Evolutionary conservation across 2,797 vertebrate species (phyloP), one percentile per base, ranked within the genome.

Genomic region (Artibeus jamaicensis): DNA sequence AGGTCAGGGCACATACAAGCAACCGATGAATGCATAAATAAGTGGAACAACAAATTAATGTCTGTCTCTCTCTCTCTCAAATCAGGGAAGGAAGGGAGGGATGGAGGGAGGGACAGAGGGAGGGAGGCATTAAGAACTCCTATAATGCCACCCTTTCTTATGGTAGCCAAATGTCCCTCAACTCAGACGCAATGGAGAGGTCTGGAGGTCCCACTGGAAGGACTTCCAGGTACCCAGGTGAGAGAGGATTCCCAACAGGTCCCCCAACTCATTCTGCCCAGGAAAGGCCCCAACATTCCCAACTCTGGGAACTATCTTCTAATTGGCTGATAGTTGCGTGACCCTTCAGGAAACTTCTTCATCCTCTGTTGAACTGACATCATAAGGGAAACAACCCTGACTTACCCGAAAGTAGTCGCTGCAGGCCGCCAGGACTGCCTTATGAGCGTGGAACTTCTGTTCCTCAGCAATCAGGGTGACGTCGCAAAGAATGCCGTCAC

Each of bases 321-420:
- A 37, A 65, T 1, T 73, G 50, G 46, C 70, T 73, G 9, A 10
- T 1, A 1, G 32, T 3, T 39, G 18, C 6, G 1, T 9, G 53
- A 46, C 24, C 24, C 8, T 32, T 71, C 29, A 57, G 59, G 81
- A 79, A 93, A 70, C 5, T 71, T 10, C 1, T 19, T 4, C 77
- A 62, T n/a, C 32, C 44, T 90, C 68, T 14, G 10, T 48, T 53
- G 22, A 94, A 93, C 0, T 42, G 22, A 34, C 32, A 26, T 29
- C 73, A 46, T 70, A 68, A 26, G 48, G 93, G 67, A 32, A 7
- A 37, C 6, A 4, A n/a, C 34, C 59, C 34, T 37, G 6, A 98
- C 99, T 99, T 98, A 99, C 99, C 98, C 99, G 98, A 98, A 99
- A 99, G 97, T 99, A 99, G 98, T 99, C 99, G 19, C 99, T 99